Evolutionary conservation across 2,797 vertebrate genomes (phyloP).

Genomic region (Nannoperca australis): DNA sequence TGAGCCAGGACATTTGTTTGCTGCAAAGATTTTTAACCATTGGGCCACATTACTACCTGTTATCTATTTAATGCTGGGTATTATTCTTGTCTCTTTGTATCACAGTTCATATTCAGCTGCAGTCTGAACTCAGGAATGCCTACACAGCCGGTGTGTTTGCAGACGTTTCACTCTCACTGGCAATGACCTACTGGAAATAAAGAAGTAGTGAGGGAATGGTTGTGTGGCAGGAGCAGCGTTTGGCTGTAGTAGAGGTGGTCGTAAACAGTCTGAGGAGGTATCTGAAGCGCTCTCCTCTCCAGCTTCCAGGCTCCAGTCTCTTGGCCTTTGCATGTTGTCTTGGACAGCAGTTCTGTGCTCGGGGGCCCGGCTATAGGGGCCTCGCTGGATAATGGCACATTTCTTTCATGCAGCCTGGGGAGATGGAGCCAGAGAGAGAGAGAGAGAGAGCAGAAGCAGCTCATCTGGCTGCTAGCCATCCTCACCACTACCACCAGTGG

Average conservation of each 20-base stretch:
- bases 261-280: constrained; percentile 62
- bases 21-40: not conserved
- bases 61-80: not conserved
- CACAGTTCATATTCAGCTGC: not conserved
- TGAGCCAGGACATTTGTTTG: not conserved
- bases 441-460: constrained; percentile 51
- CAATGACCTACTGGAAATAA: constrained; percentile 46
- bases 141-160: constrained; percentile 3
- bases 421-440: constrained; percentile 9
- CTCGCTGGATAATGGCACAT: constrained; percentile 73
- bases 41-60: not conserved
- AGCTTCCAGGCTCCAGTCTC: constrained; percentile 52
- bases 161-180: constrained; percentile 25
- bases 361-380: constrained; percentile 59
- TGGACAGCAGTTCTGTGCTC: constrained; percentile 58
- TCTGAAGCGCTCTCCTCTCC: constrained; percentile 46
- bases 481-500: constrained; percentile 65
- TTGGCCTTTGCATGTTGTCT: constrained; percentile 61
- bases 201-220: constrained; percentile 27
- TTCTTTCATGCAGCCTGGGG: constrained; percentile 69
- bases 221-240: constrained; percentile 29
- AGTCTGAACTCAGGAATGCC: not conserved
- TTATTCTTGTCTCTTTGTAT: not conserved
- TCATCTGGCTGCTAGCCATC: constrained; percentile 75
- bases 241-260: constrained; percentile 41